Evolutionary conservation across 2,113 vertebrate species (phyloP), one percentile per base, ranked within the genome.

Genomic region (Cyprinodon brontotheroides): DNA sequence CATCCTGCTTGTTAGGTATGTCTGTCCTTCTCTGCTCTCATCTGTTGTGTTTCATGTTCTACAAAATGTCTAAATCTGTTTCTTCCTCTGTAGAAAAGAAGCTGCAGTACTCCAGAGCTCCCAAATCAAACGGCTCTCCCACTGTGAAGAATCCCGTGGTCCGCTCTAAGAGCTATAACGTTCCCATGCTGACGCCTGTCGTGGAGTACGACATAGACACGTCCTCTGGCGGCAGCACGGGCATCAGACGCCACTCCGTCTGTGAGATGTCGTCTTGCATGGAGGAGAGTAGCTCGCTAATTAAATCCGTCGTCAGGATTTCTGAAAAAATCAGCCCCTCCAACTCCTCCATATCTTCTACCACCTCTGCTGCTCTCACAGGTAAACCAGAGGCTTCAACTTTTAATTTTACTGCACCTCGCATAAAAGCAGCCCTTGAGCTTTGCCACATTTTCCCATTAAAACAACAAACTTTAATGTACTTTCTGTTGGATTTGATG

Each of bases 141-240:
- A 70, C 85, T 37, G 82, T 92, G 45, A 98, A 98, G 92, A 97
- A 96, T 83, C 96, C 93, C 0, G 97, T 99, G 80, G 95, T 98
- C 17, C 95, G 97, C 0, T 99, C 98, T 0, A 96, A 97, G 91
- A 98, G 97, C 93, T 99, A 99, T 94, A 99, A 99, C 87, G 94
- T 97, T 0, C 97, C 97, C 0, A 89, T 98, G 91, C 94, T 99
- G 84, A 97, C 96, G 0, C 98, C 98, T 0, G 96, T 99, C 80
- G 96, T 91, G 0, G 98, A 99, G 89, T 95, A 96, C 0, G 97
- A 97, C 67, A 74, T 77, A 0, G 97, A 82, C 65, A n/a, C 61
- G 11, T 40, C 92, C 0, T 43, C 86, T 0, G 89, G 82, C 20
- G 87, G 93, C 3, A 7, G 89, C 0, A 10, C 77, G 0, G 78